Conservation (phyloP, 1,140 invertebrate genomes). For the Cylas formicarius region DNA sequence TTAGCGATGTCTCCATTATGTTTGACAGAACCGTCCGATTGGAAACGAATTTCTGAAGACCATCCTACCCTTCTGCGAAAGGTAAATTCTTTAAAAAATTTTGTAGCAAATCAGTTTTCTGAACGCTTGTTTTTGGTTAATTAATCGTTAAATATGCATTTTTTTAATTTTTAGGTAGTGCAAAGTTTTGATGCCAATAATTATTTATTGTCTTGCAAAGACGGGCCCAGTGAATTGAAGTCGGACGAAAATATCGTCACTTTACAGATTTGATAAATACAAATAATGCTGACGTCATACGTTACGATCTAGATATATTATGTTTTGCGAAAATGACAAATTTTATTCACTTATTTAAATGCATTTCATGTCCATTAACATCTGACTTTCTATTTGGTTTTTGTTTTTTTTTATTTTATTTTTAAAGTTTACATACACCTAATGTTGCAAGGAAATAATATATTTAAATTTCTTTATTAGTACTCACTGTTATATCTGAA, state of each 20-base stretch:
- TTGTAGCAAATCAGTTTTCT: conserved; percentile 1
- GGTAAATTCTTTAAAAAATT: conserved; percentile 36
- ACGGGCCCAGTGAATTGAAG: conserved; percentile 25
- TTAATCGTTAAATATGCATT: not conserved
- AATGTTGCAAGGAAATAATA: no score
- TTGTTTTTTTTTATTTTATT: no score
- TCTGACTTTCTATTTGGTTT: no score
- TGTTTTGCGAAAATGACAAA: no score
- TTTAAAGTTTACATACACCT: no score
- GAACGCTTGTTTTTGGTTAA: conserved; percentile 5
- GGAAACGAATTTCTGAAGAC: conserved; percentile 48
- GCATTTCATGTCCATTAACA: no score
- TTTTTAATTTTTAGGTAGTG: conserved; percentile 31
- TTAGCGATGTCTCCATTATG: conserved; percentile 50
- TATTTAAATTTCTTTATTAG: no score
- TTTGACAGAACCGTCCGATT: conserved; percentile 45
- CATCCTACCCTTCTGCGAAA: conserved; percentile 48
- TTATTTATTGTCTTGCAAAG: conserved; percentile 36
- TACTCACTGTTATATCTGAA: no score
- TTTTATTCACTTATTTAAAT: no score
- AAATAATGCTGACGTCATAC: no score
- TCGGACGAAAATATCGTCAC: conserved; percentile 27
- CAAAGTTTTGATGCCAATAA: conserved; percentile 39
- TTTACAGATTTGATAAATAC: conserved; percentile 32
- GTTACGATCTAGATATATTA: no score